Percentiles rank a stretch among this genome's conserved stretches.
These are phyloP conservation scores for Antheraea yamamai DNA, from an alignment of 2,888 invertebrate species.

Conservation along the genomic window DNA sequence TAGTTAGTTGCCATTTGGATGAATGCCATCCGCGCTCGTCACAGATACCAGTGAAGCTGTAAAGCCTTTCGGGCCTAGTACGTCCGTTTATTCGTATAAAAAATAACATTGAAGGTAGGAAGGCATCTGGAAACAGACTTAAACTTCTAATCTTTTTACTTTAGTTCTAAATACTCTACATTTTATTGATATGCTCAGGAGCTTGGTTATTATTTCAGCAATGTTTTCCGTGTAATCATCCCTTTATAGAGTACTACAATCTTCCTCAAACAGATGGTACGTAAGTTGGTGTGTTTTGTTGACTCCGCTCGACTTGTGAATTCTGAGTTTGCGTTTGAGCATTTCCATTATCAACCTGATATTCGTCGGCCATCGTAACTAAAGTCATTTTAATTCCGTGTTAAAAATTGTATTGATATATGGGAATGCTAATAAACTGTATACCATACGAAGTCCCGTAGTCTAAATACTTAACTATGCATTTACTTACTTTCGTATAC, in stretches of 20 bases:
- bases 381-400: too few species aligned
- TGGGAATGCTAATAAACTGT: too few species aligned
- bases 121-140: background rate
- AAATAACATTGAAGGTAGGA: background rate
- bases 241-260: constrained; percentile 72
- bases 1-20: background rate
- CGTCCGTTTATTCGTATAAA: too few species aligned
- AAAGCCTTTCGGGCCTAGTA: background rate
- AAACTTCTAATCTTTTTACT: background rate
- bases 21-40: background rate
- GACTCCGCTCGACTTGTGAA: constrained; percentile 75
- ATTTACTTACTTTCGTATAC: too few species aligned
- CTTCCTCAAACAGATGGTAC: constrained; percentile 79
- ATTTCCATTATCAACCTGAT: constrained; percentile 47
- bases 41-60: background rate
- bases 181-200: constrained; percentile 69
- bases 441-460: too few species aligned
- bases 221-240: constrained; percentile 51
- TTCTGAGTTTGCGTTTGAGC: constrained; percentile 78
- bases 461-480: too few species aligned
- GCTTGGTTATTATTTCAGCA: constrained; percentile 58
- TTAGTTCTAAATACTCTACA: background rate
- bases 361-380: constrained; percentile 59
- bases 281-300: constrained; percentile 59
- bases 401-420: background rate